phyloP scores from a whole-genome alignment of 2,797 vertebrate genomes.

The Pitangus sulphuratus region DNA sequence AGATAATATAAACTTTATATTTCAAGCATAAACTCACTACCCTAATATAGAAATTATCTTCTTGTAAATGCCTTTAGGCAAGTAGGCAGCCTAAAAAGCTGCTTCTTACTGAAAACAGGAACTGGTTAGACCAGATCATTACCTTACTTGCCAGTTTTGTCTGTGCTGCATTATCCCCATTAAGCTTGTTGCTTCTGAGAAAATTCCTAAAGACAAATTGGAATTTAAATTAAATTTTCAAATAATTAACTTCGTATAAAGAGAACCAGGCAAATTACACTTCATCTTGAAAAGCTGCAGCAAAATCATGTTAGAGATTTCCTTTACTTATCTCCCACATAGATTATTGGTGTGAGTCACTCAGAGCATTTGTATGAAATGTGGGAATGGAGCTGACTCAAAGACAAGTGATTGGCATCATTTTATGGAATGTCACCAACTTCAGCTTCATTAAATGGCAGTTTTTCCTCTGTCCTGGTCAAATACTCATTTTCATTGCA shows the following conservation, averaged over 20 bases:
- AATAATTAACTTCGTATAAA: neutral
- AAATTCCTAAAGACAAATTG: neutral
- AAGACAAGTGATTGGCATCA: neutral
- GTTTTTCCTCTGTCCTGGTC: neutral
- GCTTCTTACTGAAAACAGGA: neutral
- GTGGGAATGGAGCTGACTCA: neutral
- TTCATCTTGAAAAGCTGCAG: neutral
- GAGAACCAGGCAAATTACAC: neutral
- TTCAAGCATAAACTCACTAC: neutral
- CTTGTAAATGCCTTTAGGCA: neutral
- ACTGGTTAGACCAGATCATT: neutral
- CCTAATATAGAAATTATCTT: neutral
- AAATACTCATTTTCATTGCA: neutral
- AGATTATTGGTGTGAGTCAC: neutral
- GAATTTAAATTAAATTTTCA: neutral
- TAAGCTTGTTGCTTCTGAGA: neutral
- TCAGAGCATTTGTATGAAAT: neutral
- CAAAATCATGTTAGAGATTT: neutral
- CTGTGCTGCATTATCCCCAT: neutral
- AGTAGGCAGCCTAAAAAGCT: neutral
- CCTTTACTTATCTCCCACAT: neutral
- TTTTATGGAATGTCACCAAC: neutral
- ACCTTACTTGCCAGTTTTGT: neutral
- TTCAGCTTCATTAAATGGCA: neutral
- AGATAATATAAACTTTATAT: constrained; percentile 11